These are phyloP conservation scores for Nesidiocoris tenuis DNA, from an alignment of 2,888 invertebrate genomes.

Conservation along the genomic window DNA sequence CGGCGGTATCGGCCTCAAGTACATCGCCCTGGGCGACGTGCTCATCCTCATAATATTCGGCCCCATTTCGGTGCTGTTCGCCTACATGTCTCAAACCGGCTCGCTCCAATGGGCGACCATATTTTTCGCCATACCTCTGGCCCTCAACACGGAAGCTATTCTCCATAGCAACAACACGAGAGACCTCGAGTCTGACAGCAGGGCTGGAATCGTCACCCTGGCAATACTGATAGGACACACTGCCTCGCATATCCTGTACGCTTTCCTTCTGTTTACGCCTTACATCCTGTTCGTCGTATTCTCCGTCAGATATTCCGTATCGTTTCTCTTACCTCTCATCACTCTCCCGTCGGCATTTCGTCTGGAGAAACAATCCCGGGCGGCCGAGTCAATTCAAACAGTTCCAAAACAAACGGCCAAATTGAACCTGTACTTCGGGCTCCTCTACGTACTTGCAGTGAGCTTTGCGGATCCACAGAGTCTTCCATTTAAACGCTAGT, in stretches of 20 bases:
- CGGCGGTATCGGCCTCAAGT: slow-evolving; percentile 92
- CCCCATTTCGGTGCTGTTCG: slow-evolving; percentile 89
- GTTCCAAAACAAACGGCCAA: slow-evolving; percentile 87
- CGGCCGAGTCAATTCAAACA: slow-evolving; percentile 71
- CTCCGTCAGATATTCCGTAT: slow-evolving; percentile 78
- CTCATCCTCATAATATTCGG: slow-evolving; percentile 90
- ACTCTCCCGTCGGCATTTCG: slow-evolving; percentile 86
- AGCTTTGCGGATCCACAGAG: slow-evolving; percentile 56
- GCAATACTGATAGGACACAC: slow-evolving; percentile 92
- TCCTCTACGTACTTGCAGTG: slow-evolving; percentile 83
- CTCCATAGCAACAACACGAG: slow-evolving; percentile 93
- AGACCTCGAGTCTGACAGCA: slow-evolving; percentile 82
- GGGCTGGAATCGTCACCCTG: slow-evolving; percentile 89
- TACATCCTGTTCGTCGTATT: slow-evolving; percentile 86
- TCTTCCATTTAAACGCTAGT: slow-evolving; percentile 51
- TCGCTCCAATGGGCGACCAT: slow-evolving; percentile 86
- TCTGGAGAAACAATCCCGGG: slow-evolving; percentile 84
- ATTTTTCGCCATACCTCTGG: slow-evolving; percentile 89
- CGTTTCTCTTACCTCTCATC: slow-evolving; percentile 85
- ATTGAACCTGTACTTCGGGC: slow-evolving; percentile 85
- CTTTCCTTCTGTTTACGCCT: slow-evolving; percentile 84
- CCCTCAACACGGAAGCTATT: slow-evolving; percentile 92
- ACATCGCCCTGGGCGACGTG: slow-evolving; percentile 91
- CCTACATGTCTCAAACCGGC: slow-evolving; percentile 90
- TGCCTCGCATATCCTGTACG: slow-evolving; percentile 86